A percentile compares a stretch with the other conserved stretches of the same genome.
Evolutionary conservation across 2,888 invertebrate genomes (phyloP).

Genomic region (Diabrotica balteata): DNA sequence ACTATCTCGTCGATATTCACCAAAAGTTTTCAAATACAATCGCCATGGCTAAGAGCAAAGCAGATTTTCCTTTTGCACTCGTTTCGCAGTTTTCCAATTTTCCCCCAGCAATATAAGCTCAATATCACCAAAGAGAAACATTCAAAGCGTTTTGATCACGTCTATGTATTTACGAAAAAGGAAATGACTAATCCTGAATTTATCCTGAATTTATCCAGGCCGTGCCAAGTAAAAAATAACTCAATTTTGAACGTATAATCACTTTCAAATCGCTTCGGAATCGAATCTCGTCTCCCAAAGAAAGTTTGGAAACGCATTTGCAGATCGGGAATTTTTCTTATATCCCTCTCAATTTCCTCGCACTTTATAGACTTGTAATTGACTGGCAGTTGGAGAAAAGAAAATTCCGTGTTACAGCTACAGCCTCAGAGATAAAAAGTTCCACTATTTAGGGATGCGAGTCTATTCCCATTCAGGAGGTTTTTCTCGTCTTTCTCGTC

Average conservation of each 20-base stretch:
- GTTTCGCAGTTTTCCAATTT: constrained; percentile 15
- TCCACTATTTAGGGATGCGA: constrained; percentile 37
- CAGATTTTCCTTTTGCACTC: constrained; percentile 11
- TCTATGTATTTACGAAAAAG: constrained; percentile 26
- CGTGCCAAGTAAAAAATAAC: constrained; percentile 32
- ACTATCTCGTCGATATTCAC: no score
- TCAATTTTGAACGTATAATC: constrained; percentile 40
- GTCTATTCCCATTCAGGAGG: constrained; percentile 32
- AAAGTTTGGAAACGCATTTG: constrained; percentile 43
- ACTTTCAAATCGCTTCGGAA: constrained; percentile 37
- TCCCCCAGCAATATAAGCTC: constrained; percentile 17
- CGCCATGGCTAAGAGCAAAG: neutral
- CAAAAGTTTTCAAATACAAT: no score
- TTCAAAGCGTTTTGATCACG: constrained; percentile 26
- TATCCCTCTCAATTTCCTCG: constrained; percentile 49
- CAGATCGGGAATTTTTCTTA: constrained; percentile 44
- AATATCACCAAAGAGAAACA: constrained; percentile 24
- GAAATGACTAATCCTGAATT: constrained; percentile 29
- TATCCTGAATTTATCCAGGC: constrained; percentile 23
- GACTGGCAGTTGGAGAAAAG: constrained; percentile 45
- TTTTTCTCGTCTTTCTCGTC: constrained; percentile 10
- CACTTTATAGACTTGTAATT: constrained; percentile 53
- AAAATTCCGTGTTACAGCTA: constrained; percentile 37
- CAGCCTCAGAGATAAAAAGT: constrained; percentile 34
- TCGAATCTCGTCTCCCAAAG: constrained; percentile 40